phyloP scores from a whole-genome alignment of 2,888 invertebrate species.

The Acanthosepion esculentum region DNA sequence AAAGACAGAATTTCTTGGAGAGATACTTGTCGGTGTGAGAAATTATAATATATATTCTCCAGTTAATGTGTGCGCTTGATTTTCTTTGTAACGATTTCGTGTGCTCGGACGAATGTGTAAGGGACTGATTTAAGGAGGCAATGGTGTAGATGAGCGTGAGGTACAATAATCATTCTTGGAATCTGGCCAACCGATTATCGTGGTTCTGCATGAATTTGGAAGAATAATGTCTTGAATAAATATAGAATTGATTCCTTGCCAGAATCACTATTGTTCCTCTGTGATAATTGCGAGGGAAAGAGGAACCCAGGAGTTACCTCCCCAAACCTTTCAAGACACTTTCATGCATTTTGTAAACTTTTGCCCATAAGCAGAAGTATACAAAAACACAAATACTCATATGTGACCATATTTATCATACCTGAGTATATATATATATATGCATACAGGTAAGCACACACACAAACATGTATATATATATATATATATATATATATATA shows the following conservation, averaged over 20 bases:
- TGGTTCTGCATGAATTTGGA: conserved; percentile 33
- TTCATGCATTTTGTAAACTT: background rate
- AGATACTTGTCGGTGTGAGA: background rate
- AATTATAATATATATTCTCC: background rate
- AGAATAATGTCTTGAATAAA: background rate
- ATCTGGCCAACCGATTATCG: background rate
- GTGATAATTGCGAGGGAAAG: background rate
- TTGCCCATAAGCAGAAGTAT: background rate
- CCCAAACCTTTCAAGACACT: background rate
- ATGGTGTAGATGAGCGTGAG: background rate
- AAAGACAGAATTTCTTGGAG: background rate
- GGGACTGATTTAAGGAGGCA: too few relatives aligned
- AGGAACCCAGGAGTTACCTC: background rate
- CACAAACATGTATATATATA: too few relatives aligned
- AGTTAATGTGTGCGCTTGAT: background rate
- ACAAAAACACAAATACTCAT: background rate
- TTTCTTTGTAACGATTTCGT: background rate
- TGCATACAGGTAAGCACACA: background rate
- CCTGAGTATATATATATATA: background rate
- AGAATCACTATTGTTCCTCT: background rate
- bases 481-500: too few relatives aligned
- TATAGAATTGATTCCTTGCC: background rate
- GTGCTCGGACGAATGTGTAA: background rate
- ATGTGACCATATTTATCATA: background rate
- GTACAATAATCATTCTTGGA: background rate